phyloP scores from a whole-genome alignment of 2,797 vertebrate species.

The Typhlichthys eigenmanni region DNA sequence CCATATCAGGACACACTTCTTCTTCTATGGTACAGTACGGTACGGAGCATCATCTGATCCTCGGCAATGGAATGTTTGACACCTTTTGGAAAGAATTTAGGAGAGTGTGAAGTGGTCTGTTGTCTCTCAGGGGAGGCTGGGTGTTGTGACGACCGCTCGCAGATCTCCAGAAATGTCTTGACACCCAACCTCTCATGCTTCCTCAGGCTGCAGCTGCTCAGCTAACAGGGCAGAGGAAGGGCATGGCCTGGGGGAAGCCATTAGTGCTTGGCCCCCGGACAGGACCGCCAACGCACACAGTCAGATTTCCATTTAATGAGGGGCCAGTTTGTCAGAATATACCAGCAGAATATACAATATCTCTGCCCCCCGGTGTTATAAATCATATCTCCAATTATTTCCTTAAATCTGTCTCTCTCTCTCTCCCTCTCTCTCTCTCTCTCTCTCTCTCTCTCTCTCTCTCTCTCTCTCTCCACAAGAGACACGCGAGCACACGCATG shows the following conservation, averaged over 20 bases:
- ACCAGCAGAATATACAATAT: conserved; percentile 9
- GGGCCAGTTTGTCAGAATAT: conserved; percentile 32
- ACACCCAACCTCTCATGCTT: conserved; percentile 32
- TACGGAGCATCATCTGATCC: conserved; percentile 5
- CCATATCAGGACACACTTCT: conserved; percentile 11
- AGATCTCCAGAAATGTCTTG: conserved; percentile 29
- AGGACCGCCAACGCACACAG: conserved; percentile 34
- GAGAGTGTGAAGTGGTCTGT: conserved; percentile 1
- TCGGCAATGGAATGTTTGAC: neutral
- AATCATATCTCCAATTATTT: conserved; percentile 38
- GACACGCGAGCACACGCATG: neutral
- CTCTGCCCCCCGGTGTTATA: conserved; percentile 12
- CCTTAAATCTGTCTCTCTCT: conserved; percentile 1
- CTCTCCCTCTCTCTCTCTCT: neutral
- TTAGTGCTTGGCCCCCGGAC: conserved; percentile 30
- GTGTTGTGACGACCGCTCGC: conserved; percentile 39
- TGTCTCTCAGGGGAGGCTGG: conserved; percentile 30
- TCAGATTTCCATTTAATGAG: conserved; percentile 36
- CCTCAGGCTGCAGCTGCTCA: conserved; percentile 34
- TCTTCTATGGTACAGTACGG: neutral
- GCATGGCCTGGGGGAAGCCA: conserved; percentile 36
- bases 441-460: neutral
- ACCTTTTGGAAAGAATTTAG: neutral
- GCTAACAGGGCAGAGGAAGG: conserved; percentile 23
- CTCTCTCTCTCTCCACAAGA: neutral